Base-by-base conservation (phyloP, 2,888 invertebrate species). In the Conops quadrifasciatus region DNA sequence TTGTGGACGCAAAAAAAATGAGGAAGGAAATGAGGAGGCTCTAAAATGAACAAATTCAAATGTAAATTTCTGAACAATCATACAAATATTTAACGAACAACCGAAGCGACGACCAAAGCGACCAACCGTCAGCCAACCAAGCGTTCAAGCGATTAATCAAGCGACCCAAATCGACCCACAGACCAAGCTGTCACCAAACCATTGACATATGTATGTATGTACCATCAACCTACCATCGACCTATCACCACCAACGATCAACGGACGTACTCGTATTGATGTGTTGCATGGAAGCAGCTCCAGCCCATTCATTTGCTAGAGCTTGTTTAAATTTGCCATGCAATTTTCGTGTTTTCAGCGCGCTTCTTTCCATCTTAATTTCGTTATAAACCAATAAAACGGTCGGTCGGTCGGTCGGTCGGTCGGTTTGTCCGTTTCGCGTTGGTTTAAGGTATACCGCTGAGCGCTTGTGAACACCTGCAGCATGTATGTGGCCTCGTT, bases 41-140 rank as follows among this genome's bases (percentile, higher is more conserved):
- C 30, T 26, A 19, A 65, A 65, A 51, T 65, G 67, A 58, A 58
- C 67, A 67, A 67, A 67, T 67, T 67, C 58, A 67, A 58, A 67
- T 67, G 67, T 21, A 67, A 67, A 67, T 67, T 58, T 19, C 2
- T 24, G 16, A 36, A 30, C 30, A 43, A 13, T 21, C 45, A 43
- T 19, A 21, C 21, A 19, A 24, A 53, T 36, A 24, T 62, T 24
- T 19, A 62, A 36, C 24, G 62, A 45, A 24, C 43, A 24, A 4
- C 24, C 36, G 19, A 24, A 45, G 19, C 21, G 45, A 21, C 45
- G 9, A 21, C 36, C 2, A 9, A 43, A 43, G 19, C 9, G 45
- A 19, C 13, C 36, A 28, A 36, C 60, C 60, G 59, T 2, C 59
- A 36, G 21, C 53, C 21, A 24, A 21, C 53, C 53, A 24, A 21